These are phyloP conservation scores for Perizoma flavofasciatum DNA, from an alignment of 2,888 invertebrate species.

Conservation along the genomic window DNA sequence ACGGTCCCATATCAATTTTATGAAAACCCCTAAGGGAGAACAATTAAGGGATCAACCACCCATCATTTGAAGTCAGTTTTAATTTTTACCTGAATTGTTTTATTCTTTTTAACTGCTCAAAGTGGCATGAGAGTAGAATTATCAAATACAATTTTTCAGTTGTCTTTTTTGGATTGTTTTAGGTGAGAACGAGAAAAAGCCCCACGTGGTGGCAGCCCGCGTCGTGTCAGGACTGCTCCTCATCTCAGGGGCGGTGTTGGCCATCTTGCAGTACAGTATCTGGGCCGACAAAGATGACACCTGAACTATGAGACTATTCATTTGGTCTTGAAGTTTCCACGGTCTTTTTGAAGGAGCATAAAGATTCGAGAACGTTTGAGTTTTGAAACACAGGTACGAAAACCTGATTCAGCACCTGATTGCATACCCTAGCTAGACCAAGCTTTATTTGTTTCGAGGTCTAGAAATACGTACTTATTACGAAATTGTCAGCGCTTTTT, in stretches of 20 bases:
- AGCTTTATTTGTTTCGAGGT: too few relatives aligned
- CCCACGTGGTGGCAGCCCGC: conserved; percentile 49
- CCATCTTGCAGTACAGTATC: conserved; percentile 46
- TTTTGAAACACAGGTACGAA: conserved; percentile 2
- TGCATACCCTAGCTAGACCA: too few relatives aligned
- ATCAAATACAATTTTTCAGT: neutral
- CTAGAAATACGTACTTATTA: too few relatives aligned
- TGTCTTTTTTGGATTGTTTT: conserved; percentile 35
- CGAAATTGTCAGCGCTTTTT: too few relatives aligned
- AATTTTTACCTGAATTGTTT: too few relatives aligned
- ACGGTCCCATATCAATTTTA: too few relatives aligned
- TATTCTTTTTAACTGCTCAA: too few relatives aligned
- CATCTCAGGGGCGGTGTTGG: conserved; percentile 43
- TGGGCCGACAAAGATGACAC: conserved; percentile 46
- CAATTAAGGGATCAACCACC: too few relatives aligned
- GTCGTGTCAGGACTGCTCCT: conserved; percentile 54
- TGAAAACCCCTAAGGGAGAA: too few relatives aligned
- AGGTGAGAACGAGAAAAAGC: conserved; percentile 66
- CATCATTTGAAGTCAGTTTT: too few relatives aligned
- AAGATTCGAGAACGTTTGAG: neutral
- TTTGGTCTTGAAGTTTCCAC: neutral
- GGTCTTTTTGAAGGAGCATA: neutral
- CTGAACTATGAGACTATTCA: conserved; percentile 38
- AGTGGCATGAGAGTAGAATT: too few relatives aligned
- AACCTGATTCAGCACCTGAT: neutral